A percentile compares a stretch with the other conserved stretches of the same genome.
Evolutionary conservation across 2,113 vertebrate genomes (phyloP).

Genomic region (Emberiza fucata): DNA sequence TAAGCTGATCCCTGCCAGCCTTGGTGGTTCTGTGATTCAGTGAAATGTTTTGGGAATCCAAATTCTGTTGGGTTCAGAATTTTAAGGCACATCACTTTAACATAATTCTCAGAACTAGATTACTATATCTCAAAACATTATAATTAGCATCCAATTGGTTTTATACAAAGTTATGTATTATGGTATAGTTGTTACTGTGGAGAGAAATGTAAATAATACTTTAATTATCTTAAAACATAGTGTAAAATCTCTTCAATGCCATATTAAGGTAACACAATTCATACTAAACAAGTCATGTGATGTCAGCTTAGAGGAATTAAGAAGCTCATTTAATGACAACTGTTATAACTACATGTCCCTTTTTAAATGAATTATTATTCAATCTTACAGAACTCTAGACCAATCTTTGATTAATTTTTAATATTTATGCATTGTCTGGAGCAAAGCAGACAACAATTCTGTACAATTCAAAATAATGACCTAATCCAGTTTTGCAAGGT

Average conservation of each 20-base stretch:
- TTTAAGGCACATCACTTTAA: not conserved
- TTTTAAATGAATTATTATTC: not conserved
- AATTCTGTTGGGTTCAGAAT: not conserved
- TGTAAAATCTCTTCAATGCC: not conserved
- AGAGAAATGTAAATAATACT: not conserved
- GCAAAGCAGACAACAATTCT: not conserved
- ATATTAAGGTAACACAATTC: not conserved
- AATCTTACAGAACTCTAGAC: not conserved
- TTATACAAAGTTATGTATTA: not conserved
- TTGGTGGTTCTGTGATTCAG: not conserved
- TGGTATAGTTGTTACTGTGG: not conserved
- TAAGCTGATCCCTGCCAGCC: not conserved
- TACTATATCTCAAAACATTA: not conserved
- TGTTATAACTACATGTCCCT: not conserved
- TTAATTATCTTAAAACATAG: not conserved
- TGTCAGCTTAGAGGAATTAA: not conserved
- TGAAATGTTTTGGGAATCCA: not conserved
- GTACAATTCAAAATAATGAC: not conserved
- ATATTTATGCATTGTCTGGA: not conserved
- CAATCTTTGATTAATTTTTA: not conserved
- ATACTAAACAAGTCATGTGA: not conserved
- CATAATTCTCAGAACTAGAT: not conserved
- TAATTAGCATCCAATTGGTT: not conserved
- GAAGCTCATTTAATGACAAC: not conserved
- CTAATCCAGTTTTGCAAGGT: not conserved